Base-by-base conservation (phyloP, 2,888 invertebrate species). In the Cynaeus angustus region DNA sequence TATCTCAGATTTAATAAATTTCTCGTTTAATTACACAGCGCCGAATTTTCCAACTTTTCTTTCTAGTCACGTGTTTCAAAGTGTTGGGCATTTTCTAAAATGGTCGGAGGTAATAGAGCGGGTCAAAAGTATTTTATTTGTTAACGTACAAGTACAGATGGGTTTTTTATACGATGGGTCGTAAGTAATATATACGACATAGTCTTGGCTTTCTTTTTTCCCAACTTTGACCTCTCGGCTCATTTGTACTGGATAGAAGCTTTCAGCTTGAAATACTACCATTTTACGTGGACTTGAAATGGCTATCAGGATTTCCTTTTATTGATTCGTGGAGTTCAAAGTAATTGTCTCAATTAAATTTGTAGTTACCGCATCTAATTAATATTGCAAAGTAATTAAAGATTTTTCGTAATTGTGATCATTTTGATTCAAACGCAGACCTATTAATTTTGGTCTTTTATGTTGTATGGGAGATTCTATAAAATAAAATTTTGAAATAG, bases 251-350 rank as follows among this genome's bases (percentile, higher is more conserved):
- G 80, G 79, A 81, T 80, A 75, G 79, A 71, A 77, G 80, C 79
- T 80, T 81, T 80, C 79, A 79, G 79, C 74, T 76, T 82, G 81
- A 82, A 82, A 82, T 80, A 82, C 78, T 80, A 77, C 77, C 77
- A 73, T 79, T 80, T 79, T 79, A 81, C 80, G 81, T 81, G 80
- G 77, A 81, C 78, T 75, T 78, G 78, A 78, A 78, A 72, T 75
- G 76, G 78, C 77, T 75, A 78, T 80, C 77, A 74, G 77, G 73
- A 46, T 75, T 75, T 76, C 75, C 77, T 75, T 72, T 75, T 82
- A 83, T 82, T 75, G 81, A 82, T 82, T 82, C 77, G 75, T 74
- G 76, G 77, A 81, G 79, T 77, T 66, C 72, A 66, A 71, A 72
- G 68, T 73, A 76, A 79, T 78, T 78, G 77, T 52, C 43, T 16